Evolutionary conservation across 2,888 invertebrate genomes (phyloP), one percentile per base, ranked within the genome.

Genomic region (Coelopa pilipes): DNA sequence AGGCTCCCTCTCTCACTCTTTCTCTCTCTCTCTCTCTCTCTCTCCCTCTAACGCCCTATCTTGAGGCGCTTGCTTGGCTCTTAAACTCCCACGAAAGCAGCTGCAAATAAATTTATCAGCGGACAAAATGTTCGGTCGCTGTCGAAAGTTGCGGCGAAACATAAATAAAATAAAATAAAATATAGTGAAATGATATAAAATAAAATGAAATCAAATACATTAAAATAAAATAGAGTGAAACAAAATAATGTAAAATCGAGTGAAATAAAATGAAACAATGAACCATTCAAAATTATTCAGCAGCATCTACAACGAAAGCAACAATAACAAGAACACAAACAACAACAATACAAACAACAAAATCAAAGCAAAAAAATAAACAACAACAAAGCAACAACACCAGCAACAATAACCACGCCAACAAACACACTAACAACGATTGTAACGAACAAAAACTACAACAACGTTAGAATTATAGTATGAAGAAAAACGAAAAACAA

Each of bases 41-140:
- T 53, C 13, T 53, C n/a, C 19, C 19, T 59, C 24, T 59, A 45
- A 13, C n/a, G n/a, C n/a, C 11, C 15, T 5, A 45, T 34, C 15
- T 12, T 34, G 45, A 34, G 34, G 7, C 2, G 34, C 34, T 34
- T 7, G 7, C 34, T 34, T 34, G 34, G 34, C 7, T 34, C 34
- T 34, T 34, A 34, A 34, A 34, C 34, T 46, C 46, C 55, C 15
- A 53, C 53, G 10, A 55, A 53, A 68, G 53, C 34, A 55, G 12
- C 67, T 68, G 45, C 67, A 68, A 68, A 68, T 68, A 68, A 68
- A 68, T 68, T 68, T 55, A 68, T 68, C 67, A 68, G 34, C n/a
- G 67, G 21, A 11, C 9, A 21, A 10, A 24, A 50, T 67, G 50
- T 53, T 53, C 53, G 24, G 13, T 21, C 53, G 67, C 55, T 53